Evolutionary conservation across 92 coral and sea anemone species (phyloP), one percentile per base, ranked within the genome.

Genomic region (Diadumene lineata): DNA sequence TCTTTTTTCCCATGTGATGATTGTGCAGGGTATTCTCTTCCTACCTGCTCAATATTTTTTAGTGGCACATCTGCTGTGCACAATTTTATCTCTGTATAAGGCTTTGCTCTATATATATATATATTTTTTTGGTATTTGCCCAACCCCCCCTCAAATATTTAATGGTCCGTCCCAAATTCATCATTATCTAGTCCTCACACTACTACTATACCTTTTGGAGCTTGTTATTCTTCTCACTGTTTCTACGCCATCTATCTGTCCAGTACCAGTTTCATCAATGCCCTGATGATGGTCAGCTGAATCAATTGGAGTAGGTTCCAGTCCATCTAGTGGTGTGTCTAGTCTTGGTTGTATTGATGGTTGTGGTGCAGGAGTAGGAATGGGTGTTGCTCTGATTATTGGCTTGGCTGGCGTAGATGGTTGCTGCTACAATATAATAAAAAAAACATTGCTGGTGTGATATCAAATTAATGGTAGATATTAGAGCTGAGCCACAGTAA

Each of bases 261-360:
- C n/a, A n/a, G n/a, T n/a, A n/a, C n/a, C n/a, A n/a, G n/a, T n/a
- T n/a, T n/a, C n/a, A n/a, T n/a, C n/a, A n/a, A n/a, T n/a, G n/a
- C n/a, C n/a, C n/a, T n/a, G n/a, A n/a, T 72, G 77, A 16, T 28
- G 65, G 10, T 7, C 51, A 8, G 56, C 51, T 21, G 53, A 48
- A 22, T 72, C 96, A 63, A 82, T 91, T 25, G 92, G 92, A 26
- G 91, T 90, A 23, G 96, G 84, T 19, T 65, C 75, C 76, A 86
- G 84, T 63, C 76, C 33, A 7, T 50, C 34, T 21, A 82, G 75
- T 10, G 89, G 78, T 11, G 91, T 58, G 27, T 67, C 73, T 27
- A 72, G 89, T 0, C 63, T 85, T 18, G 92, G 85, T 58, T 80
- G 86, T 34, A 79, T 75, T 31, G 88, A 55, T 7, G 89, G 89